Percentiles rank a stretch among this genome's conserved stretches.
phyloP scores from a whole-genome alignment of 2,797 vertebrate genomes.

The Pogoniulus pusillus region DNA sequence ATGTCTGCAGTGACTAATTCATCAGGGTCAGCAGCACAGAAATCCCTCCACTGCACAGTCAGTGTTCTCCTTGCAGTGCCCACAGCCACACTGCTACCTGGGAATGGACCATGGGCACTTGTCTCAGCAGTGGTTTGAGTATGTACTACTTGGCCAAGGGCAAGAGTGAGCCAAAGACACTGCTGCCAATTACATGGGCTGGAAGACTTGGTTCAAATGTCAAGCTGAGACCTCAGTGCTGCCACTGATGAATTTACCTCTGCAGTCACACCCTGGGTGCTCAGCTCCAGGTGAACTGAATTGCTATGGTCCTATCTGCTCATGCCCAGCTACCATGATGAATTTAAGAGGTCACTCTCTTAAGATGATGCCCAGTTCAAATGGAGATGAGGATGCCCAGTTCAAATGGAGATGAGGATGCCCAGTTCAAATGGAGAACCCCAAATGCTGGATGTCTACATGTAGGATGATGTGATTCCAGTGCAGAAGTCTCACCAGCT shows the following conservation, averaged over 20 bases:
- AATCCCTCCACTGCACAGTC: not conserved
- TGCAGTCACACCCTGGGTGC: not conserved
- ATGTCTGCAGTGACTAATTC: rapidly evolving
- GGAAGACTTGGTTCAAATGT: not conserved
- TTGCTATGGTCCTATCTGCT: not conserved
- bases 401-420: not conserved
- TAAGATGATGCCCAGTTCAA: not conserved
- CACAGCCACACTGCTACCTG: not conserved
- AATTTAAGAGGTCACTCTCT: too few relatives aligned
- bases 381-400: not conserved
- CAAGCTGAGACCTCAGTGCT: not conserved
- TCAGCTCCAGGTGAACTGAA: not conserved
- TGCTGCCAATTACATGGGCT: not conserved
- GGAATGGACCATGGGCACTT: not conserved
- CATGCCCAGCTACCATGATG: rapidly evolving
- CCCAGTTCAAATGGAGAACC: not conserved
- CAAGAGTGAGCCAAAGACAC: not conserved
- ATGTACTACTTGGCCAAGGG: not conserved
- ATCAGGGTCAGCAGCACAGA: not conserved
- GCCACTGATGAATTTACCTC: not conserved
- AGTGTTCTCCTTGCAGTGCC: not conserved
- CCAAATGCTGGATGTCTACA: not conserved
- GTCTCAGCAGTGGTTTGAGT: not conserved
- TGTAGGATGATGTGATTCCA: not conserved
- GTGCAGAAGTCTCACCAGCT: not conserved